Conservation (phyloP, 2,113 vertebrate genomes). For the Neotoma lepida region DNA sequence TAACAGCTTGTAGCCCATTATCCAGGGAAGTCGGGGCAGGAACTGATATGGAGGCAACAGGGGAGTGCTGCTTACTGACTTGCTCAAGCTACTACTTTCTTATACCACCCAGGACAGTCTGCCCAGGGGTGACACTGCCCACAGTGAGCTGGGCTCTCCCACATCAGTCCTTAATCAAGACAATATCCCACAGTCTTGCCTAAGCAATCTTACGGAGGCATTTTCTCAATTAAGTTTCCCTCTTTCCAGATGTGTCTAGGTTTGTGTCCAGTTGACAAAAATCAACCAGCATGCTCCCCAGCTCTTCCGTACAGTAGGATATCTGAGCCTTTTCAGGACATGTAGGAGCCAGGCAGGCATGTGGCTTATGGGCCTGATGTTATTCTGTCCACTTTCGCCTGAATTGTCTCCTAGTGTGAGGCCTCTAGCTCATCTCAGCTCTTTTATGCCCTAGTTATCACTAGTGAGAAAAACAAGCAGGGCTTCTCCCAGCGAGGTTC, state of each 20-base stretch:
- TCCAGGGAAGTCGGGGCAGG: background rate
- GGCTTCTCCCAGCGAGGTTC: background rate
- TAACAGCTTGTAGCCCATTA: background rate
- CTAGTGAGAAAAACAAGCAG: background rate
- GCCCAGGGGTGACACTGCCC: background rate
- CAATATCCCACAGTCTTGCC: background rate
- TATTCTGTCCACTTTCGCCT: fast-evolving
- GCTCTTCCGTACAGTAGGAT: fast-evolving
- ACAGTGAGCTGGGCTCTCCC: background rate
- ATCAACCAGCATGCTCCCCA: background rate
- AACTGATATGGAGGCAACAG: background rate
- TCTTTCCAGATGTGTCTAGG: background rate
- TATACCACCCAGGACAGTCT: background rate
- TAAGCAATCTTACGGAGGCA: background rate
- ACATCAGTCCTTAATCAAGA: background rate
- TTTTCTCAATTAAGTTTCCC: background rate
- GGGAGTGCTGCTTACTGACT: background rate
- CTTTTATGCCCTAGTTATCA: background rate
- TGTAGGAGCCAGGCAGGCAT: background rate
- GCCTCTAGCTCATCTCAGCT: background rate
- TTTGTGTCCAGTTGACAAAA: background rate
- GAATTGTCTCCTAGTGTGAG: background rate
- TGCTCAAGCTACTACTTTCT: background rate
- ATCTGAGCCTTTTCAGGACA: background rate
- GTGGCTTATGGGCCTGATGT: background rate